Conservation (phyloP, 2,113 vertebrate genomes). For the Chinchilla lanigera region DNA sequence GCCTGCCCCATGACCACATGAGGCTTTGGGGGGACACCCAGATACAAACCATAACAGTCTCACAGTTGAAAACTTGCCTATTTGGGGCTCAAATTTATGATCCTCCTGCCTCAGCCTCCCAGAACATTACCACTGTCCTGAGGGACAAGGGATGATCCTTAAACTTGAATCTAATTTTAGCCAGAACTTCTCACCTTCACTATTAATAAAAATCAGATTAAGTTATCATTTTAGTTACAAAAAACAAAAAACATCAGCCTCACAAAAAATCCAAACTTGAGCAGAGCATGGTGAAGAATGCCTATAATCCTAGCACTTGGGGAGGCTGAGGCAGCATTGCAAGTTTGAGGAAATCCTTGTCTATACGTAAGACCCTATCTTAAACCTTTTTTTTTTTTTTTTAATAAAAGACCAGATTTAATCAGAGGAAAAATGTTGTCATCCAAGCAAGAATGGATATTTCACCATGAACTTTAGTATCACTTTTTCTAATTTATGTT, state of each 20-base stretch:
- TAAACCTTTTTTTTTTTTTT: too few relatives aligned
- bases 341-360: background rate
- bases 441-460: background rate
- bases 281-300: background rate
- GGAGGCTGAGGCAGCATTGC: background rate
- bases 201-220: background rate
- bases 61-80: background rate
- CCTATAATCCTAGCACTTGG: background rate
- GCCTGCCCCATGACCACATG: too few relatives aligned
- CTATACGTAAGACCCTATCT: background rate
- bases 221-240: background rate
- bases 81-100: background rate
- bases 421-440: background rate
- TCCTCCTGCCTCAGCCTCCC: too few relatives aligned
- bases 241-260: background rate
- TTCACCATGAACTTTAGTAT: background rate
- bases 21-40: too few relatives aligned
- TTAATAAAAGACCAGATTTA: background rate
- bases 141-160: background rate
- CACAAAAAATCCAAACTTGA: background rate
- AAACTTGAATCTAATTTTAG: background rate
- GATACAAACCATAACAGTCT: too few relatives aligned
- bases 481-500: background rate
- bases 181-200: background rate
- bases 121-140: background rate